Percentiles rank a stretch among this genome's conserved stretches.
Evolutionary conservation across 2,113 vertebrate genomes (phyloP).

Genomic region (Ceyx melanurus): DNA sequence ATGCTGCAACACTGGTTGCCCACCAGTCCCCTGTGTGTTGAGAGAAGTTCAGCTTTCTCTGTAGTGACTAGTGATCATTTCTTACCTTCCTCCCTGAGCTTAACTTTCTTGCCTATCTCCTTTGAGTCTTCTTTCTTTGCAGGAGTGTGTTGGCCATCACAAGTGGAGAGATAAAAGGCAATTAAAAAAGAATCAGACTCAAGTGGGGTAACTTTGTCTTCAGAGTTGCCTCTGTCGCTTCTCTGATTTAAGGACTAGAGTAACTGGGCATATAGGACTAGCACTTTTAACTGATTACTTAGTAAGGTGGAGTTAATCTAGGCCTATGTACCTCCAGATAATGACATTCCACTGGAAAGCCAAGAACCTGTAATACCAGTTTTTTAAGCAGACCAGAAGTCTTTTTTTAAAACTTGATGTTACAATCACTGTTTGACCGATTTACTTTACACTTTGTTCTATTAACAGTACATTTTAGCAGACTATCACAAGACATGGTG

Average conservation of each 20-base stretch:
- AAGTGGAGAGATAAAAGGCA: neutral
- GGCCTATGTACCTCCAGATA: neutral
- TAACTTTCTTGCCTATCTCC: neutral
- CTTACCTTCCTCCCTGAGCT: neutral
- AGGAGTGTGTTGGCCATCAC: neutral
- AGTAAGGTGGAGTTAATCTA: neutral
- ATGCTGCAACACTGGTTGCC: neutral
- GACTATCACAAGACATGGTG: neutral
- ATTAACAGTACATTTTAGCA: neutral
- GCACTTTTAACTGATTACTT: neutral
- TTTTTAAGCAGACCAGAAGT: neutral
- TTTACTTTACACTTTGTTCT: neutral
- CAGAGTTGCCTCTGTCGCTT: neutral
- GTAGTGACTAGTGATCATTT: fast-evolving
- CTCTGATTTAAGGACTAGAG: neutral
- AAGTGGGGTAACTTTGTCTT: neutral
- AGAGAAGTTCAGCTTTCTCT: neutral
- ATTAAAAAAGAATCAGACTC: neutral
- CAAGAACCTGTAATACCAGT: neutral
- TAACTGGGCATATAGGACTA: neutral
- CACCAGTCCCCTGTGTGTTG: neutral
- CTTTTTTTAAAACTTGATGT: neutral
- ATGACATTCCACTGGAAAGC: neutral
- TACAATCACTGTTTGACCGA: neutral
- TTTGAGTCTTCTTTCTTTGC: neutral